Evolutionary conservation across 2,797 vertebrate genomes (phyloP).

Genomic region (Pseudopleuronectes americanus): DNA sequence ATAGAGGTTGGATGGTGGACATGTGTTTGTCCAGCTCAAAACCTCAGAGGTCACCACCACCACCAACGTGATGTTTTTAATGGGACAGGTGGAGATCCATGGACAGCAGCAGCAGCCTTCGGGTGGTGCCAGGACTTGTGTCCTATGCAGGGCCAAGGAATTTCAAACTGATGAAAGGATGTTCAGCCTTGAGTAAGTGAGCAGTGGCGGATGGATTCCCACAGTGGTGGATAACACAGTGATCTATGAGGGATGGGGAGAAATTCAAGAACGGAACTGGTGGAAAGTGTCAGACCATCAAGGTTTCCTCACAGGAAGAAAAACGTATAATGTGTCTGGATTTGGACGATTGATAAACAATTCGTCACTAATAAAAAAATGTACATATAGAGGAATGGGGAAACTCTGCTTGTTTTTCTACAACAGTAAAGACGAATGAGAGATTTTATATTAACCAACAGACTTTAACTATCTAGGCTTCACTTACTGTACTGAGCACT

Average conservation of each 20-base stretch:
- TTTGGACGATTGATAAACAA: slow-evolving; percentile 1
- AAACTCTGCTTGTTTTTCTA: too few relatives aligned
- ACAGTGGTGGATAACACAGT: too few relatives aligned
- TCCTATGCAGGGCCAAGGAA: background rate
- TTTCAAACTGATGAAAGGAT: slow-evolving; percentile 2
- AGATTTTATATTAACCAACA: too few relatives aligned
- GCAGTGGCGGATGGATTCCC: slow-evolving; percentile 1
- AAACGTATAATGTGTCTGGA: background rate
- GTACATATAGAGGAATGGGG: too few relatives aligned
- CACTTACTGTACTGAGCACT: too few relatives aligned
- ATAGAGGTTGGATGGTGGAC: slow-evolving; percentile 54
- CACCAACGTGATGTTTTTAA: slow-evolving; percentile 36
- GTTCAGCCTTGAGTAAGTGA: slow-evolving; percentile 4
- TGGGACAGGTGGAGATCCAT: slow-evolving; percentile 41
- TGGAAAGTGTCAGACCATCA: slow-evolving; percentile 6
- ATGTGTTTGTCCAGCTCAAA: slow-evolving; percentile 54
- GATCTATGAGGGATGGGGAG: background rate
- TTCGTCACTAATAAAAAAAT: background rate
- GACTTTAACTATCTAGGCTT: too few relatives aligned
- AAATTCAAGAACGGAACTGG: slow-evolving; percentile 21
- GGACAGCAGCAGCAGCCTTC: slow-evolving; percentile 8
- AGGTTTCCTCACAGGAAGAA: background rate
- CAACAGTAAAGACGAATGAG: too few relatives aligned
- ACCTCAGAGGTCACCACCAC: slow-evolving; percentile 50
- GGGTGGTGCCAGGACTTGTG: background rate